A percentile compares a stretch with the other conserved stretches of the same genome.
These are phyloP conservation scores for Rhingia campestris DNA, from an alignment of 2,888 invertebrate genomes.

Conservation along the genomic window DNA sequence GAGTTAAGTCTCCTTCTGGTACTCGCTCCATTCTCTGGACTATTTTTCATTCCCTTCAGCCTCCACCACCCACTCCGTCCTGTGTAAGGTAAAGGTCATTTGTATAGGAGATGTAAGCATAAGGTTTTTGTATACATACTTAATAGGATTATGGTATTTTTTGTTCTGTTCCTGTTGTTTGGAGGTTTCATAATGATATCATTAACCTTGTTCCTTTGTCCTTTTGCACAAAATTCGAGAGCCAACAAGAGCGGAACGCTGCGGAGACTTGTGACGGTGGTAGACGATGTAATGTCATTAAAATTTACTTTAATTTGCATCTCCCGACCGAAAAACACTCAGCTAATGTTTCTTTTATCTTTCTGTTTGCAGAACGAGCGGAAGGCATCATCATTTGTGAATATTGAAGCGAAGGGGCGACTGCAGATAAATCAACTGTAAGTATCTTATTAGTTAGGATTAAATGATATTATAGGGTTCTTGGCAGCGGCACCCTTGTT, in stretches of 20 bases:
- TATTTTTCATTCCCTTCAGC: conserved; percentile 14
- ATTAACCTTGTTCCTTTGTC: conserved; percentile 55
- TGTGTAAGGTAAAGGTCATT: conserved; percentile 20
- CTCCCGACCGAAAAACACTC: conserved; percentile 45
- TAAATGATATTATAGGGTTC: conserved; percentile 52
- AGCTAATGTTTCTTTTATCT: conserved; percentile 57
- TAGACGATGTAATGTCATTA: conserved; percentile 35
- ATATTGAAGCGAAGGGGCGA: conserved; percentile 19
- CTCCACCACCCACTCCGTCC: not conserved
- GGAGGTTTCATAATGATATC: conserved; percentile 33
- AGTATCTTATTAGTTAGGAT: conserved; percentile 67
- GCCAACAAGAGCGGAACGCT: not conserved
- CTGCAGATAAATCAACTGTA: conserved; percentile 60
- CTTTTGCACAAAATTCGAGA: not conserved
- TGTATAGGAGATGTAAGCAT: conserved; percentile 18
- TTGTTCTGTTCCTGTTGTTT: conserved; percentile 1
- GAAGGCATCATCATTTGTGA: conserved; percentile 32
- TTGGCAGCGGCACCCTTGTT: conserved; percentile 29
- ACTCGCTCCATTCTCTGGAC: conserved; percentile 1
- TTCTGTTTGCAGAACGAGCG: conserved; percentile 44
- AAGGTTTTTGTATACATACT: conserved; percentile 31
- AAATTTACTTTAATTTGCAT: conserved; percentile 60
- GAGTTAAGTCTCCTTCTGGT: conserved; percentile 11
- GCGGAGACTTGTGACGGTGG: not conserved
- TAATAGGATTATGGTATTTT: conserved; percentile 55